A percentile compares a stretch with the other conserved stretches of the same genome.
Conservation (phyloP, 2,888 invertebrate species). For the Hirtodrosophila duncani region DNA sequence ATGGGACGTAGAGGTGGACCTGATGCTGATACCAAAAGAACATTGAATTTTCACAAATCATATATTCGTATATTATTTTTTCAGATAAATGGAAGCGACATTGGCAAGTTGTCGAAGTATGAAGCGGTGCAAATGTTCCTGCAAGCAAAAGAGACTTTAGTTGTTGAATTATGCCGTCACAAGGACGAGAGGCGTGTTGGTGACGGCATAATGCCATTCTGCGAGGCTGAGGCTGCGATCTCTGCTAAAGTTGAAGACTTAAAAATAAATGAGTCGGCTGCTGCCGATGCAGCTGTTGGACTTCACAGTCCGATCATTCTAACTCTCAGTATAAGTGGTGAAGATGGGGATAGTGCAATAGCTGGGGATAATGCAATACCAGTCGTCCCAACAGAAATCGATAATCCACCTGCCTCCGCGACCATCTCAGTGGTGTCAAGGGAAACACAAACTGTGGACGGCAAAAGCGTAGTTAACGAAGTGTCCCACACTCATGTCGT, state of each 20-base stretch:
- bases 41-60: neutral
- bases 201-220: too few species aligned
- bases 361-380: neutral
- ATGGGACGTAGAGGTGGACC: too few species aligned
- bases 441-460: conserved; percentile 80
- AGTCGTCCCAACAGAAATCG: too few species aligned
- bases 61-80: conserved; percentile 40
- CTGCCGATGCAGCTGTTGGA: too few species aligned
- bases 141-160: conserved; percentile 81
- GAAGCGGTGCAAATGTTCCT: conserved; percentile 82
- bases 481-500: conserved; percentile 8
- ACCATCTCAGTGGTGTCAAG: conserved; percentile 32
- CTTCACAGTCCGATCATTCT: conserved; percentile 43
- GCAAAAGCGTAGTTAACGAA: conserved; percentile 67
- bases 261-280: too few species aligned
- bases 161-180: conserved; percentile 81
- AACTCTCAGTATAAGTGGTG: conserved; percentile 32
- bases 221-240: conserved; percentile 9
- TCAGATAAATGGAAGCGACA: conserved; percentile 82
- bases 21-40: neutral
- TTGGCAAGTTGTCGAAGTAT: conserved; percentile 81
- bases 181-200: too few species aligned
- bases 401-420: too few species aligned
- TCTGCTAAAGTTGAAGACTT: conserved; percentile 9
- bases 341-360: neutral